phyloP scores from a whole-genome alignment of 2,797 vertebrate genomes.

The Rhabdomys pumilio region DNA sequence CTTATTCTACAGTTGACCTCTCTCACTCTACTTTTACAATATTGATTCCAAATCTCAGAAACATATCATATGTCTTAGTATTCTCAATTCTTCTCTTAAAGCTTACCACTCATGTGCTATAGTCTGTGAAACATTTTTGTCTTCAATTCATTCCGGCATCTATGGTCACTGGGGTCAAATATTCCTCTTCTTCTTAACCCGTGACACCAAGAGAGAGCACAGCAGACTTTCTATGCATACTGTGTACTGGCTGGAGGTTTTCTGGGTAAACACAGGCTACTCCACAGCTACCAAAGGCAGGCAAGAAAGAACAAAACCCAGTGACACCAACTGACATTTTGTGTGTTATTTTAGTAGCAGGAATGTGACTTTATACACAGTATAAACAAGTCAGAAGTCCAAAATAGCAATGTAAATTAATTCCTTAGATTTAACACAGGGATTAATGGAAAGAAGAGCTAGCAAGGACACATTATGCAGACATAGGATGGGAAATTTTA shows the following conservation, averaged over 20 bases:
- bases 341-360: not conserved
- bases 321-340: conserved; percentile 52
- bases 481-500: not conserved
- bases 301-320: conserved; percentile 44
- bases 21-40: not conserved
- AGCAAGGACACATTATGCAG: not conserved
- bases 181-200: conserved; percentile 26
- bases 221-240: not conserved
- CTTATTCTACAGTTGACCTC: not conserved
- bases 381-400: conserved; percentile 58
- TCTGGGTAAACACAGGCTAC: not conserved
- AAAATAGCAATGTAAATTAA: conserved; percentile 26
- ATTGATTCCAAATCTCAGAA: not conserved
- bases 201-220: not conserved
- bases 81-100: not conserved
- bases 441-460: conserved; percentile 27
- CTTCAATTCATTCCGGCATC: not conserved
- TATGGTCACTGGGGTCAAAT: not conserved
- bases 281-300: conserved; percentile 41
- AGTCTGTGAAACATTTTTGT: conserved; percentile 12
- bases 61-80: not conserved
- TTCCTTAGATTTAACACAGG: conserved; percentile 7
- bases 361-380: conserved; percentile 53
- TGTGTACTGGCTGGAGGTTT: conserved; percentile 39
- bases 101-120: conserved; percentile 16